phyloP scores from a whole-genome alignment of 2,113 vertebrate species.

The Phalacrocorax aristotelis region DNA sequence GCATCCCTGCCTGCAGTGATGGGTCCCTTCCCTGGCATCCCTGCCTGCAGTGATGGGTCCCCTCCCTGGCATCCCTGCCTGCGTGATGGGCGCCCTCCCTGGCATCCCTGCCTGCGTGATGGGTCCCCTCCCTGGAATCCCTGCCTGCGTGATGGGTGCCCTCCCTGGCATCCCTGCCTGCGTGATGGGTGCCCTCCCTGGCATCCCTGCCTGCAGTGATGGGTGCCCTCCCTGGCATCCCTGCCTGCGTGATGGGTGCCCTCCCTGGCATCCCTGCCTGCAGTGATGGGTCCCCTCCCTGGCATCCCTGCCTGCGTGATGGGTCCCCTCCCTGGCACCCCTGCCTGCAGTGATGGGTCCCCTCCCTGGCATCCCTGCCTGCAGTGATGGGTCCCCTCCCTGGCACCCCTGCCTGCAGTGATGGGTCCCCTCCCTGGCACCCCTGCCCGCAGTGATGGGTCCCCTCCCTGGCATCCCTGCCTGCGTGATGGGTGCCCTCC shows the following conservation, averaged over 20 bases:
- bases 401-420: rapidly evolving
- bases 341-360: neutral
- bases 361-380: neutral
- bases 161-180: rapidly evolving
- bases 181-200: rapidly evolving
- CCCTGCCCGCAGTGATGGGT: rapidly evolving
- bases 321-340: rapidly evolving
- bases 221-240: rapidly evolving
- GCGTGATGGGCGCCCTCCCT: rapidly evolving
- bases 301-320: neutral
- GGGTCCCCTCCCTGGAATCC: neutral
- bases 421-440: neutral
- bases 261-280: neutral
- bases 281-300: rapidly evolving
- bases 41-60: rapidly evolving
- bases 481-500: too few relatives aligned
- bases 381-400: neutral
- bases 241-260: rapidly evolving
- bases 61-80: rapidly evolving
- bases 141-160: neutral
- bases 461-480: neutral
- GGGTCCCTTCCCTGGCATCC: rapidly evolving
- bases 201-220: rapidly evolving
- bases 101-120: neutral
- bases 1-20: rapidly evolving